Evolutionary conservation across 2,888 invertebrate species (phyloP), one percentile per base, ranked within the genome.

Genomic region (Eristalinus sepulchralis): DNA sequence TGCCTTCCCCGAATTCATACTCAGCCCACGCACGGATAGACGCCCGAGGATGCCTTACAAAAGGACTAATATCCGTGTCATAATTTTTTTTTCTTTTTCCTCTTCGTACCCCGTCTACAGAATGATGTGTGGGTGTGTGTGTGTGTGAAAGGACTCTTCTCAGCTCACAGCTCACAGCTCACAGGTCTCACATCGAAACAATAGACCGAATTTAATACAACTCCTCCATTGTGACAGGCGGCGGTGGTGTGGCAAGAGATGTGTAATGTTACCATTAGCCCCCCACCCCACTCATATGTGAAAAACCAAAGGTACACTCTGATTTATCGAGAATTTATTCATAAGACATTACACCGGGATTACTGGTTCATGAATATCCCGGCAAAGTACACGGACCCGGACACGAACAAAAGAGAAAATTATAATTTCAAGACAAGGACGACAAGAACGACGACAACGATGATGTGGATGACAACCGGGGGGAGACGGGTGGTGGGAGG

Each of bases 271-370:
- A 78, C 70, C 77, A 68, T 57, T 10, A 10, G 1, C n/a, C 63
- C 55, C 76, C 57, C 33, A 53, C 62, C 31, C 22, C 34, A 53
- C 31, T 68, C 77, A 83, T 67, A 77, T 72, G 77, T 76, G 72
- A 77, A 81, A 81, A 85, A 72, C 71, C 80, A 59, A 75, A 71
- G 79, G 73, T 59, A 76, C 67, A 63, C 63, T 85, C 72, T 63
- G 84, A 85, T 85, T 85, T 85, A 80, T 81, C 71, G 72, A 57
- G 24, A 72, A 76, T 85, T 85, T 84, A 84, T 84, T 84, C 80
- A 84, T 80, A 84, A 80, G 76, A 62, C 76, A 80, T 77, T 64
- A 70, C 73, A 55, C 64, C 60, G 17, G 59, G 75, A 83, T 83
- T 79, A 70, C 70, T 57, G 64, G 53, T 55, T 80, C 60, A 84